Evolutionary conservation across 2,113 vertebrate genomes (phyloP).

Genomic region (Talpa occidentalis): DNA sequence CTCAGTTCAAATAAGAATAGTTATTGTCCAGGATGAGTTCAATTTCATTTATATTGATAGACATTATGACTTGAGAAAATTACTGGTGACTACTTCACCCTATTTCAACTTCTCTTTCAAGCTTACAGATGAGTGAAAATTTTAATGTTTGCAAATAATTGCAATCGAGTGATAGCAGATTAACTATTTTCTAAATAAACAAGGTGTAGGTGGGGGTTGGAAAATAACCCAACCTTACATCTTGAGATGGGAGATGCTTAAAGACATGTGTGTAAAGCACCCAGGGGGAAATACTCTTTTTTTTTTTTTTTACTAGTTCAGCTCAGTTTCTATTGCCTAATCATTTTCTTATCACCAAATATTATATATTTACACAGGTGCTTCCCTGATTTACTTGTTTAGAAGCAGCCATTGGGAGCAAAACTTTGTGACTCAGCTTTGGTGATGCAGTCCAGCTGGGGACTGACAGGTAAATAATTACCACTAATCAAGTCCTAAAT

Average conservation of each 20-base stretch:
- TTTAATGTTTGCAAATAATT: not conserved
- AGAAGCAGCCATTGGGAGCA: conserved; percentile 49
- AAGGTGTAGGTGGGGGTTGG: not conserved
- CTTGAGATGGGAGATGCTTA: conserved; percentile 10
- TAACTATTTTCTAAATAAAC: conserved; percentile 54
- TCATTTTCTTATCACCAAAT: conserved; percentile 71
- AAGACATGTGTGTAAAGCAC: not conserved
- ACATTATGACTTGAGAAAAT: conserved; percentile 8
- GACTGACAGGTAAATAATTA: conserved; percentile 77
- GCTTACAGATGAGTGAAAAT: not conserved
- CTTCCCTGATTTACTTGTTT: conserved; percentile 67
- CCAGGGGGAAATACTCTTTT: not conserved
- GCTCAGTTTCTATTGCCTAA: conserved; percentile 56
- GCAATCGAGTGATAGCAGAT: not conserved
- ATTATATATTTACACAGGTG: conserved; percentile 80
- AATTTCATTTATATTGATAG: not conserved
- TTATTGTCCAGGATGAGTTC: not conserved
- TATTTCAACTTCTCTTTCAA: conserved; percentile 15
- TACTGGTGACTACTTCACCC: not conserved
- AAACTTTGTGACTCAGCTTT: conserved; percentile 18
- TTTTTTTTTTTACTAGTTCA: conserved; percentile 15
- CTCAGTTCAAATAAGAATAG: not conserved
- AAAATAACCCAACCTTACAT: conserved; percentile 47
- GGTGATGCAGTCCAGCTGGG: conserved; percentile 64
- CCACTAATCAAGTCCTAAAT: conserved; percentile 78